Evolutionary conservation across 2,888 invertebrate species (phyloP), one percentile per base, ranked within the genome.

Genomic region (Limnephilus marmoratus): DNA sequence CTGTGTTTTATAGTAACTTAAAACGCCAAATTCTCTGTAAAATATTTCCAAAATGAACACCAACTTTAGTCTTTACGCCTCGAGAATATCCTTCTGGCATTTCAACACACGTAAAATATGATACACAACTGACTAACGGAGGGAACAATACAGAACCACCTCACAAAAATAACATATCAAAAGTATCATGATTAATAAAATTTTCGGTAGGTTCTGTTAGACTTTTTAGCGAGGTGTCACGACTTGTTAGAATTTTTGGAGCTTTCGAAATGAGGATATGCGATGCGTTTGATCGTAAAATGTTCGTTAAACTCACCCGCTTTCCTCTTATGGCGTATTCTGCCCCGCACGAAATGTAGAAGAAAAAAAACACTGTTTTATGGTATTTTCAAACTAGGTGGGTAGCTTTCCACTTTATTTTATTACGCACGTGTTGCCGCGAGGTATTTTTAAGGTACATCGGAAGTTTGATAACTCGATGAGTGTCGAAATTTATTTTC

Each of bases 241-340:
- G 83, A 34, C 83, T 41, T 24, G 83, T 34, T 41, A 24, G 37
- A n/a, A 18, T 83, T 83, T 34, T 83, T 18, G 34, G 37, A 83
- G 34, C 37, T n/a, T 83, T 83, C 37, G 18, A 41, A 83, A 83
- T 83, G 83, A 34, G 83, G 37, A 83, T 83, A 34, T 37, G 90
- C 83, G 91, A 24, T 37, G 91, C 85, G 68, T 89, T 29, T 18
- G 91, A 29, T 80, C 91, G 91, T 91, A 91, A 91, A 91, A 91
- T 85, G 91, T 85, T 41, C 91, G 86, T 91, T 85, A 91, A 91
- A 91, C 24, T 83, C 83, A 37, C 83, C 83, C 24, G 83, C 37
- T 83, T 83, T 83, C 37, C 83, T 83, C 83, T 31, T 68, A 83
- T n/a, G 83, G 83, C 37, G 83, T 83, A 83, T 83, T 83, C 83